phyloP scores from a whole-genome alignment of 2,888 invertebrate genomes.

The Polydrusus cervinus region DNA sequence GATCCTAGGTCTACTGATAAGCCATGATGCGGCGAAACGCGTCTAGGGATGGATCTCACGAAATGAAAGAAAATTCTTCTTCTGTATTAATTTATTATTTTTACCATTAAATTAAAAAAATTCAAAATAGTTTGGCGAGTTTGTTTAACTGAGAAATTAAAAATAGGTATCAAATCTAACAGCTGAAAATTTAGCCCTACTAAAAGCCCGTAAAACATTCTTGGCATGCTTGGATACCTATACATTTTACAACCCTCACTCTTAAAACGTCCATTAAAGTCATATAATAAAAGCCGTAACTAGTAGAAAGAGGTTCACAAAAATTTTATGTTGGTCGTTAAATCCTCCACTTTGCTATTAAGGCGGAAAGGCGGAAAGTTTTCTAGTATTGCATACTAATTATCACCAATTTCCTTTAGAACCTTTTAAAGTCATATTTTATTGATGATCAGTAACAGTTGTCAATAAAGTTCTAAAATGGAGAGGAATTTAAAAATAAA shows the following conservation, averaged over 20 bases:
- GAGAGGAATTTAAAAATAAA: too few relatives aligned
- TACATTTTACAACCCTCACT: constrained; percentile 41
- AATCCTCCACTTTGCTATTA: constrained; percentile 19
- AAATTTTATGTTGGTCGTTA: constrained; percentile 32
- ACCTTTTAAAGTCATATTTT: background rate
- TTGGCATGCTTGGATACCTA: constrained; percentile 33
- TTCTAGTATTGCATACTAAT: constrained; percentile 26
- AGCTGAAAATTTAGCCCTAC: background rate
- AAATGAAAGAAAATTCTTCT: too few relatives aligned
- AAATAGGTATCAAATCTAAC: background rate
- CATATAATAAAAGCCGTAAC: constrained; percentile 41
- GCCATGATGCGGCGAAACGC: too few relatives aligned
- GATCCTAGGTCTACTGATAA: too few relatives aligned
- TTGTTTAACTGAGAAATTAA: constrained; percentile 16
- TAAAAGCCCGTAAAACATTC: constrained; percentile 31
- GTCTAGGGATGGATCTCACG: too few relatives aligned
- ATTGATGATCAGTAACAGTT: too few relatives aligned
- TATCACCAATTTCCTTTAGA: background rate
- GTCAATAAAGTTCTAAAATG: too few relatives aligned
- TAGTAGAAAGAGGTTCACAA: constrained; percentile 37
- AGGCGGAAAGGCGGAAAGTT: constrained; percentile 4
- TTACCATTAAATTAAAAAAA: too few relatives aligned
- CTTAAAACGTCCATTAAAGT: constrained; percentile 41
- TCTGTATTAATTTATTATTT: too few relatives aligned
- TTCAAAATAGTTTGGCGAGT: background rate